phyloP scores from a whole-genome alignment of 2,113 vertebrate genomes.

The Mesocricetus auratus region DNA sequence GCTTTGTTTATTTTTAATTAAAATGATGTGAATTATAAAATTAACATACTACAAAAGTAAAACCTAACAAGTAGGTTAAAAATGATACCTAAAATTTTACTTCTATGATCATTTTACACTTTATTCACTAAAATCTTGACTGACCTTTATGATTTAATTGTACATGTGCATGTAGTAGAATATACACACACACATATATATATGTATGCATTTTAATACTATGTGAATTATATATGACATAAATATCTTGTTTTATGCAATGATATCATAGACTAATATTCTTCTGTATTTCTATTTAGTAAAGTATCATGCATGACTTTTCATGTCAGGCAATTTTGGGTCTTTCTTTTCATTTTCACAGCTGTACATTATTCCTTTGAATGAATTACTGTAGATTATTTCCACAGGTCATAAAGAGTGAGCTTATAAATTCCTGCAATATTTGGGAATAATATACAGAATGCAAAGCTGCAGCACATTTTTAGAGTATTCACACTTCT shows the following conservation, averaged over 20 bases:
- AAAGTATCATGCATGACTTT: not conserved
- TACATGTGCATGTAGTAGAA: not conserved
- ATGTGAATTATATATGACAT: not conserved
- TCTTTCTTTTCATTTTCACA: not conserved
- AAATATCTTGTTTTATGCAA: not conserved
- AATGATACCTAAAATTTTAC: not conserved
- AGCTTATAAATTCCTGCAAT: not conserved
- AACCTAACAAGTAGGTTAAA: not conserved
- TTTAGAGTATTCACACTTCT: not conserved
- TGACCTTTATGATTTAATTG: not conserved
- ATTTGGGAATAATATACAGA: not conserved
- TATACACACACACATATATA: not conserved
- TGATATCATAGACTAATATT: not conserved
- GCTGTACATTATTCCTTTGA: not conserved
- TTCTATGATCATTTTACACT: not conserved
- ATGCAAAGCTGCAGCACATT: not conserved
- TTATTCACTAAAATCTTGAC: not conserved
- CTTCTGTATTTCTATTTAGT: not conserved
- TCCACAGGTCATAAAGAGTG: not conserved
- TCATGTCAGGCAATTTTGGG: not conserved
- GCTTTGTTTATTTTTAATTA: conserved; percentile 36
- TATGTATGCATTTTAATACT: not conserved
- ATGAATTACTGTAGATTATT: not conserved
- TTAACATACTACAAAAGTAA: conserved; percentile 27
- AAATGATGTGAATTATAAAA: conserved; percentile 42